Conservation (phyloP, 1,140 invertebrate genomes). For the Microvelia longipes region DNA sequence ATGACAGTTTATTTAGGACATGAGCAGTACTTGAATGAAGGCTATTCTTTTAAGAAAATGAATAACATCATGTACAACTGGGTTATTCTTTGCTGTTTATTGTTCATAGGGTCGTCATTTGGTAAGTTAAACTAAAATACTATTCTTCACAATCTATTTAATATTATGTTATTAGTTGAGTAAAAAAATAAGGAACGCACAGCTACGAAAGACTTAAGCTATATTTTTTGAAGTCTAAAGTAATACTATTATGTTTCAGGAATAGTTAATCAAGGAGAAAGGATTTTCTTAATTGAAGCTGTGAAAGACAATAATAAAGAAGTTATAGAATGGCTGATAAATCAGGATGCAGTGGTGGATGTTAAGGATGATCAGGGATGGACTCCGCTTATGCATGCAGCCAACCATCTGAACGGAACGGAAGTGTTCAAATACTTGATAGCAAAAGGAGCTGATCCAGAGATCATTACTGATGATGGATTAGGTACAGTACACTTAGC, state of each 20-base stretch:
- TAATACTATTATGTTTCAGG: neutral
- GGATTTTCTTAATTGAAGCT: neutral
- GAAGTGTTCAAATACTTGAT: neutral
- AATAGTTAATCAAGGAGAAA: neutral
- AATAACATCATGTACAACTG: too few relatives aligned
- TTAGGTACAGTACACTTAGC: neutral
- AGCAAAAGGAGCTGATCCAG: neutral
- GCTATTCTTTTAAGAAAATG: too few relatives aligned
- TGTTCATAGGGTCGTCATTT: too few relatives aligned
- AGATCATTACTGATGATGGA: neutral
- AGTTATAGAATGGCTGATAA: neutral
- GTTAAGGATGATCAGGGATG: neutral
- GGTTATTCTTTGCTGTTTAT: too few relatives aligned
- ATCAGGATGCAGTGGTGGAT: neutral
- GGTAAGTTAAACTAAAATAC: too few relatives aligned
- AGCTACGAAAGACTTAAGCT: too few relatives aligned
- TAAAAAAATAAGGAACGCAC: too few relatives aligned
- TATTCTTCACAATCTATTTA: too few relatives aligned
- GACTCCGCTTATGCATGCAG: neutral
- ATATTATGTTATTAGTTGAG: too few relatives aligned
- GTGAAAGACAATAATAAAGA: neutral
- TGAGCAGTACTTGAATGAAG: too few relatives aligned
- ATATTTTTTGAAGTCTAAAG: too few relatives aligned
- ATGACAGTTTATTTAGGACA: too few relatives aligned
- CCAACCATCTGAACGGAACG: neutral